Percentiles rank a stretch among this genome's conserved stretches.
Evolutionary conservation across 2,888 invertebrate genomes (phyloP).

Genomic region (Lasioglossum villosulum): DNA sequence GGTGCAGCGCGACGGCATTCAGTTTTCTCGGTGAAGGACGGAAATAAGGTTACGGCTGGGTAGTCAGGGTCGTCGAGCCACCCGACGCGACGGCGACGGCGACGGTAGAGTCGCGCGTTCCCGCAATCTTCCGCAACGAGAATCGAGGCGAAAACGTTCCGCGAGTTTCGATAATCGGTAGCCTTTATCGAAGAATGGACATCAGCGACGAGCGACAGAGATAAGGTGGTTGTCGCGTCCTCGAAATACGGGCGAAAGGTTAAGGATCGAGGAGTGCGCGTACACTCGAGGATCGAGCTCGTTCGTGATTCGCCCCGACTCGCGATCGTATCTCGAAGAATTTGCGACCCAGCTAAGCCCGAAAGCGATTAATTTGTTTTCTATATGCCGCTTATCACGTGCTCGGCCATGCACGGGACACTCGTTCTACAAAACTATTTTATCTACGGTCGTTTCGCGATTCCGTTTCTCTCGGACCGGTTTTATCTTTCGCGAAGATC

Average conservation of each 20-base stretch:
- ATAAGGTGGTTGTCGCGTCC: neutral
- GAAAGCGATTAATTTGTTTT: neutral
- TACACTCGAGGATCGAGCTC: neutral
- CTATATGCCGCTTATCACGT: neutral
- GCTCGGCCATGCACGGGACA: neutral
- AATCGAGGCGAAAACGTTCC: neutral
- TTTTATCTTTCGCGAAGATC: neutral
- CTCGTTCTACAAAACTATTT: neutral
- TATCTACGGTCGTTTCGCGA: neutral
- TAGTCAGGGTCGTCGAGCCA: constrained; percentile 62
- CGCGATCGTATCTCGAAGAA: neutral
- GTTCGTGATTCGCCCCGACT: neutral
- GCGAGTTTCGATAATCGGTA: neutral
- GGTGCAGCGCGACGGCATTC: constrained; percentile 10
- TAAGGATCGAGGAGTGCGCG: neutral
- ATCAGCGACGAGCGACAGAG: neutral
- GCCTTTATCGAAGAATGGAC: neutral
- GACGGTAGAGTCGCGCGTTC: neutral
- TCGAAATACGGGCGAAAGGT: neutral
- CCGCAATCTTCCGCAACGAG: neutral
- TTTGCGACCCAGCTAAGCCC: neutral
- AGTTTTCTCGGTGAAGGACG: constrained; percentile 59
- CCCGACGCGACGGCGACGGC: constrained; percentile 23
- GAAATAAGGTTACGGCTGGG: constrained; percentile 57
- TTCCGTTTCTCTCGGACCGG: neutral